phyloP scores from a whole-genome alignment of 2,888 invertebrate species.

The Amiota minor region DNA sequence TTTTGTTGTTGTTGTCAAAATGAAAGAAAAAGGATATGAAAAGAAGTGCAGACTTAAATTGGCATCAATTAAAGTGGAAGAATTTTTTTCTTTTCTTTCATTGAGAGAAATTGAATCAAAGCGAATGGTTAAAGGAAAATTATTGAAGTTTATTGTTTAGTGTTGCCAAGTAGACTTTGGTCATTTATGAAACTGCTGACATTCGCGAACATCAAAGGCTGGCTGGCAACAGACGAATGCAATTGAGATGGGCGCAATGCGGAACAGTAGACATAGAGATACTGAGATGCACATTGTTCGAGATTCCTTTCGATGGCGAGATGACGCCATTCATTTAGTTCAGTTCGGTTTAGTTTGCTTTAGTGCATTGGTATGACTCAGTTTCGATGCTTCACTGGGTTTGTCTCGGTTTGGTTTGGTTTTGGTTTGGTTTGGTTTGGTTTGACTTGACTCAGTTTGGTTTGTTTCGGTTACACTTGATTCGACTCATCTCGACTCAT shows the following conservation, averaged over 20 bases:
- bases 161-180: neutral
- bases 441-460: neutral
- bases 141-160: neutral
- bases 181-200: too few species aligned
- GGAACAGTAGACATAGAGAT: neutral
- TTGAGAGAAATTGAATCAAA: neutral
- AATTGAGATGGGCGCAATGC: conserved; percentile 17
- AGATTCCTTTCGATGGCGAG: neutral
- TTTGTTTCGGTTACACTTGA: neutral
- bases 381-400: neutral
- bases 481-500: conserved; percentile 8
- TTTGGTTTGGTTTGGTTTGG: neutral
- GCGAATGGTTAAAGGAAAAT: neutral
- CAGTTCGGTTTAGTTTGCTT: neutral
- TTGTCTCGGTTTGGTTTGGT: conserved; percentile 10
- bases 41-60: neutral
- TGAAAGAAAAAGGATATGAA: neutral
- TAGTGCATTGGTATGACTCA: neutral
- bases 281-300: neutral
- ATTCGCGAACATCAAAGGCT: too few species aligned
- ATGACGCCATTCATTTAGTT: neutral
- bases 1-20: too few species aligned
- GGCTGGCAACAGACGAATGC: neutral
- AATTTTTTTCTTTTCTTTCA: neutral
- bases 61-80: neutral